phyloP scores from a whole-genome alignment of 2,797 vertebrate species.

The Pangasius sanitwongsei region DNA sequence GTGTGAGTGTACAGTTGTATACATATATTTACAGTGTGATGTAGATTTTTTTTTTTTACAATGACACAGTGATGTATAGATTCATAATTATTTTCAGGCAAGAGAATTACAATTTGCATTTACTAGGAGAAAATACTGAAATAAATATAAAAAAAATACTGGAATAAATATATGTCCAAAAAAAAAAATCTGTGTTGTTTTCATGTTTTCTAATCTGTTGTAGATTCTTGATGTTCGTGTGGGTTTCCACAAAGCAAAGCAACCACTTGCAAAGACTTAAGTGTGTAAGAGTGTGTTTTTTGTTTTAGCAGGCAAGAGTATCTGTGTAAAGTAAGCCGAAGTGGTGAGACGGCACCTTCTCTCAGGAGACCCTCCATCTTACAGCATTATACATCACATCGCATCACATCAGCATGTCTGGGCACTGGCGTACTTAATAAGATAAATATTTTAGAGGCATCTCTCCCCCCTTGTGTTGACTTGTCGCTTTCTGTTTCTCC shows the following conservation, averaged over 20 bases:
- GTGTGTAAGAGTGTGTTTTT: neutral
- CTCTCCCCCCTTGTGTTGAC: conserved; percentile 31
- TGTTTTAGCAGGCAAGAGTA: neutral
- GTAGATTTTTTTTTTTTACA: neutral
- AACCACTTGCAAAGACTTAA: too few species aligned
- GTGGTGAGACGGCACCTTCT: conserved; percentile 3
- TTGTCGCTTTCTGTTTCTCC: conserved; percentile 48
- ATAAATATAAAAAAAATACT: neutral
- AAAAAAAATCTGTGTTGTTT: too few species aligned
- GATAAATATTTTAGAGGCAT: conserved; percentile 55
- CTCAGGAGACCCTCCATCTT: conserved; percentile 31
- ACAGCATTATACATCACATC: conserved; percentile 36
- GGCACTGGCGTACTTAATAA: conserved; percentile 49
- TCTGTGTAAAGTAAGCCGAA: neutral
- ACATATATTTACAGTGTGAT: neutral
- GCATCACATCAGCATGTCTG: conserved; percentile 44
- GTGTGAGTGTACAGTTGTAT: neutral
- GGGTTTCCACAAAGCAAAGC: neutral
- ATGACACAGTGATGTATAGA: too few species aligned
- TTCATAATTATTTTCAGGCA: neutral
- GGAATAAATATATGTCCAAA: neutral
- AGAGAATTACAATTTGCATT: neutral
- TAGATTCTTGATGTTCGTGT: neutral
- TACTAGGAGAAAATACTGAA: neutral
- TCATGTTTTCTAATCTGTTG: neutral